phyloP scores from a whole-genome alignment of 1,140 invertebrate genomes.

The Dreissena rostriformis region DNA sequence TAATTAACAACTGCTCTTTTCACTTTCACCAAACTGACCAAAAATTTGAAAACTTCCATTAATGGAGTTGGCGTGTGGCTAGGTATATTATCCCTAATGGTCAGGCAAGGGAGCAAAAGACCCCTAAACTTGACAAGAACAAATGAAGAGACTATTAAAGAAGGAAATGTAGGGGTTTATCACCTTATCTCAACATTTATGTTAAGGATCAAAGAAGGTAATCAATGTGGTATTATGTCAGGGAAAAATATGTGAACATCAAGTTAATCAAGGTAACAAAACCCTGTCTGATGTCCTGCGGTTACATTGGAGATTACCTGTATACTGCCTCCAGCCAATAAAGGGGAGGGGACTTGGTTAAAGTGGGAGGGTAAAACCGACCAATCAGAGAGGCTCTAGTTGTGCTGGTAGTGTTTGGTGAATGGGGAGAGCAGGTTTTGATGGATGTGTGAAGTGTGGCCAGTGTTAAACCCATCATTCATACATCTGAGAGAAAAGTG shows the following conservation, averaged over 20 bases:
- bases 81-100: constrained; percentile 3
- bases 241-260: constrained; percentile 44
- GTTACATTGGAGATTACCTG: constrained; percentile 17
- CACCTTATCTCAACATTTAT: constrained; percentile 44
- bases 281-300: not conserved
- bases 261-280: constrained; percentile 28
- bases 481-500: constrained; percentile 21
- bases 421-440: constrained; percentile 30
- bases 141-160: constrained; percentile 3
- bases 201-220: constrained; percentile 40
- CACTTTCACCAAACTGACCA: constrained; percentile 11
- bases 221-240: constrained; percentile 34
- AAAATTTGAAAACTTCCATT: constrained; percentile 11
- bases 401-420: constrained; percentile 11
- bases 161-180: constrained; percentile 44
- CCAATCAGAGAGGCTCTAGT: constrained; percentile 27
- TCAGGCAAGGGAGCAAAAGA: not conserved
- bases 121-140: not conserved
- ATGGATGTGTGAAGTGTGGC: constrained; percentile 52
- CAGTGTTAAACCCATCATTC: constrained; percentile 43
- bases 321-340: constrained; percentile 37
- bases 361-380: constrained; percentile 38
- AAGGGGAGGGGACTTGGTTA: constrained; percentile 2
- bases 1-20: constrained; percentile 33
- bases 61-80: constrained; percentile 47